Percentiles rank a stretch among this genome's conserved stretches.
Evolutionary conservation across 2,113 vertebrate species (phyloP).

Genomic region (Heterocephalus glaber): DNA sequence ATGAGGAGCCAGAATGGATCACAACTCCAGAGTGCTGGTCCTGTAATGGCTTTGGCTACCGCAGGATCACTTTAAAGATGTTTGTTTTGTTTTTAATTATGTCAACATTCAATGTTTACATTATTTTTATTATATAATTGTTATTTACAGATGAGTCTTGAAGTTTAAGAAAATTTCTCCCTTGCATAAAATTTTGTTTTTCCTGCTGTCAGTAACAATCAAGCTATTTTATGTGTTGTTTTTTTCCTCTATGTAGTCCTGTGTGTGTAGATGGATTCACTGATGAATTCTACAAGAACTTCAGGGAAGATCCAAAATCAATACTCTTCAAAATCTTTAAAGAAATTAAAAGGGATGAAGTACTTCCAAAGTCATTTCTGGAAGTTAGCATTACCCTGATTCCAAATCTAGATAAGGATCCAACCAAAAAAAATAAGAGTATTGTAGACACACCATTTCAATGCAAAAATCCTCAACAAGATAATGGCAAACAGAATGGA

Average conservation of each 20-base stretch:
- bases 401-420: too few species aligned
- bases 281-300: too few species aligned
- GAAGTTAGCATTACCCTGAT: too few species aligned
- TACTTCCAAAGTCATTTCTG: too few species aligned
- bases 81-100: slow-evolving; percentile 21
- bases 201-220: background rate
- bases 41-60: background rate
- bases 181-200: background rate
- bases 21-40: background rate
- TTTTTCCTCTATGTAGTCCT: background rate
- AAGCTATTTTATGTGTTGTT: background rate
- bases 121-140: background rate
- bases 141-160: background rate
- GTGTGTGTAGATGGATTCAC: background rate
- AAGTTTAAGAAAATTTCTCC: background rate
- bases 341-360: too few species aligned
- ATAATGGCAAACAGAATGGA: too few species aligned
- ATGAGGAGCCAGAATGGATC: background rate
- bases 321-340: too few species aligned
- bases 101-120: background rate
- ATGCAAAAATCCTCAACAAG: too few species aligned
- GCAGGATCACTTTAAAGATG: background rate
- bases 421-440: too few species aligned
- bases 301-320: too few species aligned
- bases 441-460: too few species aligned